Evolutionary conservation across 2,113 vertebrate species (phyloP).

Genomic region (Phalacrocorax carbo): DNA sequence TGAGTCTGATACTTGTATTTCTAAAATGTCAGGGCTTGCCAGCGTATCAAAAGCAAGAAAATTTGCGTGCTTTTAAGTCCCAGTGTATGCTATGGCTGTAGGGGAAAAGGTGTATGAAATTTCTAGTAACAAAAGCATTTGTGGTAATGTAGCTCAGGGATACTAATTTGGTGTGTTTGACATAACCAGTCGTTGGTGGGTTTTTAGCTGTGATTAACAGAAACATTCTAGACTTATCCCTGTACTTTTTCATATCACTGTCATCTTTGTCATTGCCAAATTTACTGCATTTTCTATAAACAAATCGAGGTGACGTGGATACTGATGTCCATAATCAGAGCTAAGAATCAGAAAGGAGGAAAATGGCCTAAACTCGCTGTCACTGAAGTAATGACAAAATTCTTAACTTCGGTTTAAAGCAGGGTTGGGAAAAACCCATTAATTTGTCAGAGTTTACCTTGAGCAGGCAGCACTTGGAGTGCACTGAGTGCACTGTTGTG

Average conservation of each 20-base stretch:
- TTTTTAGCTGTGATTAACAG: not conserved
- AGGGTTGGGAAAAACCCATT: not conserved
- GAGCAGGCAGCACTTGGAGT: not conserved
- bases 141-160: not conserved
- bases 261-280: not conserved
- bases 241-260: not conserved
- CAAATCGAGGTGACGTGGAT: not conserved
- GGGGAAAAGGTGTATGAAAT: not conserved
- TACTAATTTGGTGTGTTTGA: not conserved
- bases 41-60: not conserved
- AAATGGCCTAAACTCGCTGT: not conserved
- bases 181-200: not conserved
- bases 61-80: not conserved
- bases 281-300: slow-evolving; percentile 4
- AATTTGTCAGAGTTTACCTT: not conserved
- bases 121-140: not conserved
- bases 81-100: not conserved
- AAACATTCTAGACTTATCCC: not conserved
- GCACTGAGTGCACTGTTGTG: not conserved
- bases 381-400: not conserved
- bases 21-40: not conserved
- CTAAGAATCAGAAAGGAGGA: not conserved
- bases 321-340: not conserved
- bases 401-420: not conserved
- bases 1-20: not conserved